phyloP scores from a whole-genome alignment of 2,888 invertebrate genomes.

The Chrysopilus asiliformis region DNA sequence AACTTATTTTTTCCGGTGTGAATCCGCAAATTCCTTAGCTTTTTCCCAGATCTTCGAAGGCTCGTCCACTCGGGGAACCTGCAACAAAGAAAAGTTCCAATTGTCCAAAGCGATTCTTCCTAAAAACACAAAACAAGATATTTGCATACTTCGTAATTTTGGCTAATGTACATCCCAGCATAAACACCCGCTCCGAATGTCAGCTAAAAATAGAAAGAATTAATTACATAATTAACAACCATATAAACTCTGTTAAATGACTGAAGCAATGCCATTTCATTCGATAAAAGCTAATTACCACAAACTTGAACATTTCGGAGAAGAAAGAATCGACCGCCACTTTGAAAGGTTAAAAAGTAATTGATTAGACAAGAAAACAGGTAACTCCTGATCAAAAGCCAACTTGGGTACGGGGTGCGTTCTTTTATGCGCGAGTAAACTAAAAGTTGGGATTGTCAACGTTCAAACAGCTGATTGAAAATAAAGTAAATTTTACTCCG shows the following conservation, averaged over 20 bases:
- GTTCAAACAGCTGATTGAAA: too few relatives aligned
- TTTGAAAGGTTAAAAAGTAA: slow-evolving; percentile 20
- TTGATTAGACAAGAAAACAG: too few relatives aligned
- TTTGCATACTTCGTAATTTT: slow-evolving; percentile 54
- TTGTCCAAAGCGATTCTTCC: slow-evolving; percentile 4
- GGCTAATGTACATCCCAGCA: slow-evolving; percentile 55
- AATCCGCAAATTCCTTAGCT: slow-evolving; percentile 52
- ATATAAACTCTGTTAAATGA: slow-evolving; percentile 3
- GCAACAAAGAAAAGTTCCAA: slow-evolving; percentile 7
- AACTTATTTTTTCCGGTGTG: slow-evolving; percentile 40
- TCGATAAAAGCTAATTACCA: slow-evolving; percentile 22
- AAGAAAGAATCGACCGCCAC: slow-evolving; percentile 16
- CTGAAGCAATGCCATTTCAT: slow-evolving; percentile 10
- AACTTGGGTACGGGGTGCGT: too few relatives aligned
- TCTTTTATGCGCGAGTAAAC: too few relatives aligned
- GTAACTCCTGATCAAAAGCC: too few relatives aligned
- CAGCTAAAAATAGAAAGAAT: slow-evolving; percentile 39
- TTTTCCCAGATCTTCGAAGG: slow-evolving; percentile 58
- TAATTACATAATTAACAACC: slow-evolving; percentile 14
- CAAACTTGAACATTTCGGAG: slow-evolving; percentile 30
- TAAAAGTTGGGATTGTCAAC: too few relatives aligned
- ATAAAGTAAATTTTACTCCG: too few relatives aligned
- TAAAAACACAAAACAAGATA: too few relatives aligned
- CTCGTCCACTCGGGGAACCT: slow-evolving; percentile 8
- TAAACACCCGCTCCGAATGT: slow-evolving; percentile 55